Percentiles rank a stretch among this genome's conserved stretches.
phyloP scores from a whole-genome alignment of 1,140 invertebrate genomes.

The Leptopilina boulardi region DNA sequence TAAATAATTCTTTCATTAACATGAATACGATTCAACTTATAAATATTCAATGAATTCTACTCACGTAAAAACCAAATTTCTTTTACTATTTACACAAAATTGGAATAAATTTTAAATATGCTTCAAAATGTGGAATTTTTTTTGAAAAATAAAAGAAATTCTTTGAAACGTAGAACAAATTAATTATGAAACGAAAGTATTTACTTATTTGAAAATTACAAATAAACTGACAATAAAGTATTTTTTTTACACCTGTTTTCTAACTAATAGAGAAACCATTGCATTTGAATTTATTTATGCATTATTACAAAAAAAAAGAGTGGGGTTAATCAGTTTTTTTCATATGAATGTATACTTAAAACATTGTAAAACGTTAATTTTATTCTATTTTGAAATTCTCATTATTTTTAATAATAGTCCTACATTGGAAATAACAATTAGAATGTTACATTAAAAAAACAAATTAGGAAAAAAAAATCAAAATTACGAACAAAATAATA shows the following conservation, averaged over 20 bases:
- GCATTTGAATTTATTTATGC: not conserved
- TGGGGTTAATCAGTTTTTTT: constrained; percentile 6
- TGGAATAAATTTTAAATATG: not conserved
- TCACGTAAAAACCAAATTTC: not conserved
- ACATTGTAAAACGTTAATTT: not conserved
- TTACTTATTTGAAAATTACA: not conserved
- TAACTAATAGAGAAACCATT: not conserved
- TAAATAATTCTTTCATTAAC: not conserved
- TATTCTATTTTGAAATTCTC: no score
- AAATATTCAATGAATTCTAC: not conserved
- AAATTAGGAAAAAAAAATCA: not conserved
- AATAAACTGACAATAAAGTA: not conserved
- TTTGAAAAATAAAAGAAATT: not conserved
- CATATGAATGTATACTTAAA: not conserved
- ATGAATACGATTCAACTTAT: not conserved
- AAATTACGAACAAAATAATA: no score
- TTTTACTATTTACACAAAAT: not conserved
- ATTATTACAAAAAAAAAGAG: not conserved
- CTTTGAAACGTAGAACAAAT: no score
- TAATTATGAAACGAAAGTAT: not conserved
- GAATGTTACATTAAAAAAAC: no score
- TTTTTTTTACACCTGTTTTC: not conserved
- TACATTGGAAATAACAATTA: not conserved
- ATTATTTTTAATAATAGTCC: no score
- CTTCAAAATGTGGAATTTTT: no score